These are phyloP conservation scores for Copsychus sechellarum DNA, from an alignment of 2,113 vertebrate genomes.

Conservation along the genomic window DNA sequence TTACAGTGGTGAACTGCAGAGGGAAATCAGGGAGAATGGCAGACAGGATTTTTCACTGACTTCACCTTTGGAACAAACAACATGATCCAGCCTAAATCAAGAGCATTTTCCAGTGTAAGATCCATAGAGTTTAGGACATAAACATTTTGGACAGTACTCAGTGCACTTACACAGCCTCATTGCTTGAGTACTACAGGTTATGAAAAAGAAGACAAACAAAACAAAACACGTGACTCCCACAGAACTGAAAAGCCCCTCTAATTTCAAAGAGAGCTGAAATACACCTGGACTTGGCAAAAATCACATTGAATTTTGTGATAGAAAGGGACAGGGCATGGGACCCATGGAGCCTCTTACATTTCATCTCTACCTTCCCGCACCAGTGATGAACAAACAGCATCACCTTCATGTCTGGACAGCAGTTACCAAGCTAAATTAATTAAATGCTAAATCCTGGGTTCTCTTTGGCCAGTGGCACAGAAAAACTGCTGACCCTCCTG, in stretches of 20 bases:
- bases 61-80: not conserved
- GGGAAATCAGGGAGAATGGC: not conserved
- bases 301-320: accelerated
- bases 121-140: not conserved
- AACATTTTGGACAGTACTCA: not conserved
- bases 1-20: not conserved
- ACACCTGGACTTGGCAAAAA: not conserved
- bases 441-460: not conserved
- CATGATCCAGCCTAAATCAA: not conserved
- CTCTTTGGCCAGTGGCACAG: not conserved
- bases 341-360: not conserved
- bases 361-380: not conserved
- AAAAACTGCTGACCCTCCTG: not conserved
- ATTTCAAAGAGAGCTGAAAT: not conserved
- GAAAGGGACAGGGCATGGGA: not conserved
- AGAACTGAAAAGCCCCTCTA: not conserved
- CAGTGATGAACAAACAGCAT: not conserved
- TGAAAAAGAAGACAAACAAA: not conserved
- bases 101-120: not conserved
- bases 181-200: not conserved
- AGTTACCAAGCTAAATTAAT: not conserved
- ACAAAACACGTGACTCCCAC: not conserved
- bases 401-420: not conserved
- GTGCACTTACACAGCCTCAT: not conserved
- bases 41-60: not conserved